Evolutionary conservation across 2,797 vertebrate genomes (phyloP).

Genomic region (Lindbergichthys nudifrons): DNA sequence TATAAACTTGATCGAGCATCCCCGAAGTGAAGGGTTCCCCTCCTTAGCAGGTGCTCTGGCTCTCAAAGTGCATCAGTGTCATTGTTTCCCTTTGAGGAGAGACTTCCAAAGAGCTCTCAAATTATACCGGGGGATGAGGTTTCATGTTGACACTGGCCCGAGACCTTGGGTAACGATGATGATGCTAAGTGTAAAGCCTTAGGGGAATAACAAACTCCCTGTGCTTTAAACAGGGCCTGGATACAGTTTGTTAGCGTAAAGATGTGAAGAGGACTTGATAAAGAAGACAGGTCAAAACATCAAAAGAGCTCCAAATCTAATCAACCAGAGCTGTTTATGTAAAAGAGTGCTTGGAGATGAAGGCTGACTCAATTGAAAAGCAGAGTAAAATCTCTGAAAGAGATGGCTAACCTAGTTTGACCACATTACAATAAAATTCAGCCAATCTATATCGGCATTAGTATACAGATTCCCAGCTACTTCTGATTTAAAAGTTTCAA

Average conservation of each 20-base stretch:
- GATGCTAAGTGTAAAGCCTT: constrained; percentile 67
- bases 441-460: constrained; percentile 49
- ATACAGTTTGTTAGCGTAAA: constrained; percentile 68
- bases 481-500: constrained; percentile 62
- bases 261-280: constrained; percentile 69
- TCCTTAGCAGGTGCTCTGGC: constrained; percentile 64
- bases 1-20: constrained; percentile 34
- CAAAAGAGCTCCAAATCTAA: constrained; percentile 77
- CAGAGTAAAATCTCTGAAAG: constrained; percentile 49
- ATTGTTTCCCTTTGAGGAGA: constrained; percentile 74
- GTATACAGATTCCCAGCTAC: constrained; percentile 55
- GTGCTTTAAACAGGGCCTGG: constrained; percentile 59
- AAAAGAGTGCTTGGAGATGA: constrained; percentile 68
- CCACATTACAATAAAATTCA: constrained; percentile 64
- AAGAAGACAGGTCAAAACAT: constrained; percentile 78
- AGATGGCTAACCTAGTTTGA: constrained; percentile 66
- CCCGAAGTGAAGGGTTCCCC: constrained; percentile 61
- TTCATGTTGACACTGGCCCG: constrained; percentile 71
- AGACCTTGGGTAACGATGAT: constrained; percentile 76
- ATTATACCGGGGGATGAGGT: constrained; percentile 68
- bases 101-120: constrained; percentile 73
- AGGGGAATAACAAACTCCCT: constrained; percentile 69
- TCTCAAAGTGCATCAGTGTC: constrained; percentile 65
- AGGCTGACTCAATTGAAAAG: constrained; percentile 72
- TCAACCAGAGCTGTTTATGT: constrained; percentile 72